A percentile compares a stretch with the other conserved stretches of the same genome.
Conservation (phyloP, 2,888 invertebrate genomes). For the Rambutsinella grinnellia region DNA sequence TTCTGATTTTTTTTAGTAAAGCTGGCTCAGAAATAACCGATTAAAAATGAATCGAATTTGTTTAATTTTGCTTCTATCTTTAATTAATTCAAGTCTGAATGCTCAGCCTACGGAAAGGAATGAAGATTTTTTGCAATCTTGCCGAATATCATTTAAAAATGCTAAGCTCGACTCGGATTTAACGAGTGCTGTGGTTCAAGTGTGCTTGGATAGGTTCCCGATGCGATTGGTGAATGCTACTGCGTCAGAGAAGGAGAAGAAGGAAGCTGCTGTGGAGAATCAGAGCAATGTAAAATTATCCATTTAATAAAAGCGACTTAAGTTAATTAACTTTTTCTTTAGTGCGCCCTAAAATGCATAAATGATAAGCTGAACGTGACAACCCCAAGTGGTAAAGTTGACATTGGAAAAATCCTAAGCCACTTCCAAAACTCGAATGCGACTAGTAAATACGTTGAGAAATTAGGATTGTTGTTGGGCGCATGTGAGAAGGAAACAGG, state of each 20-base stretch:
- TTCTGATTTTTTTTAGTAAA: no score
- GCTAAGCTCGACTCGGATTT: neutral
- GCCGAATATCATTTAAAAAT: no score
- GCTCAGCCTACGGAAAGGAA: no score
- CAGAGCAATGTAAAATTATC: slow-evolving; percentile 33
- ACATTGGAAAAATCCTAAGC: slow-evolving; percentile 11
- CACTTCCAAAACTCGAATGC: slow-evolving; percentile 9
- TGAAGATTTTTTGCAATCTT: no score
- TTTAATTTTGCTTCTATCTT: no score
- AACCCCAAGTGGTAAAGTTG: slow-evolving; percentile 17
- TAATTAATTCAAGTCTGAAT: no score
- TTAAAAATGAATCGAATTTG: no score
- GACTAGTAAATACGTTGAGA: slow-evolving; percentile 10
- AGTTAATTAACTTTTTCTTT: neutral
- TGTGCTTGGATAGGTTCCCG: slow-evolving; percentile 16
- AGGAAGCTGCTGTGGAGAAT: slow-evolving; percentile 14
- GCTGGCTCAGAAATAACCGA: no score
- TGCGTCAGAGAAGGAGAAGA: slow-evolving; percentile 10
- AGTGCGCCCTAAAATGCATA: slow-evolving; percentile 45
- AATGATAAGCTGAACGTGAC: slow-evolving; percentile 42
- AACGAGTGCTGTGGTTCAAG: neutral
- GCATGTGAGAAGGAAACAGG: slow-evolving; percentile 31
- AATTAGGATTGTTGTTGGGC: slow-evolving; percentile 17
- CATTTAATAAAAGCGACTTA: neutral
- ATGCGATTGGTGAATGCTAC: slow-evolving; percentile 1